These are phyloP conservation scores for Drosophila pegasa DNA, from an alignment of 2,888 invertebrate species.

Conservation along the genomic window DNA sequence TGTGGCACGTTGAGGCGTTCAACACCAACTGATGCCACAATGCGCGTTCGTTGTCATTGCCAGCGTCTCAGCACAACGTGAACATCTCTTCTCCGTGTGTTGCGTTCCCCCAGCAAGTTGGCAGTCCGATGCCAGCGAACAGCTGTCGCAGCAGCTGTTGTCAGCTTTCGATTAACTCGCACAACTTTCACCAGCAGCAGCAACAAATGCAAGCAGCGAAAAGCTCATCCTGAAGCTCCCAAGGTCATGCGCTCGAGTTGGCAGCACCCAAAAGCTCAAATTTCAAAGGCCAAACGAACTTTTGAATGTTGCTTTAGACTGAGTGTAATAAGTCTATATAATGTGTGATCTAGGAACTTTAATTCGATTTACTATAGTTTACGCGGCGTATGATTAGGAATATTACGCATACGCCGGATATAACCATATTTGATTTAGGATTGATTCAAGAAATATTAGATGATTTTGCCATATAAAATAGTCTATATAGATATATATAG, in stretches of 20 bases:
- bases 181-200: not conserved
- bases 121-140: slow-evolving; percentile 21
- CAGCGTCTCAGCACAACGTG: slow-evolving; percentile 25
- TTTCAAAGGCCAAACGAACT: not conserved
- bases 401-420: not conserved
- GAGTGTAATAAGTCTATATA: not conserved
- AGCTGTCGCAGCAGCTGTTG: slow-evolving; percentile 36
- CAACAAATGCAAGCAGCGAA: slow-evolving; percentile 1
- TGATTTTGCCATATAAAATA: too few relatives aligned
- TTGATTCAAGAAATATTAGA: too few relatives aligned
- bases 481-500: too few relatives aligned
- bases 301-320: not conserved
- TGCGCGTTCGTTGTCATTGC: slow-evolving; percentile 22
- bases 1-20: slow-evolving; percentile 77
- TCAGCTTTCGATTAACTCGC: slow-evolving; percentile 18
- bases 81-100: slow-evolving; percentile 25
- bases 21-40: slow-evolving; percentile 75
- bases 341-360: not conserved
- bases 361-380: not conserved
- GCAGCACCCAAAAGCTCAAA: slow-evolving; percentile 23
- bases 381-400: not conserved
- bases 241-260: slow-evolving; percentile 23
- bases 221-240: slow-evolving; percentile 5
- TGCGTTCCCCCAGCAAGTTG: slow-evolving; percentile 25
- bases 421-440: too few relatives aligned